A percentile compares a stretch with the other conserved stretches of the same genome.
Evolutionary conservation across 1,140 invertebrate species (phyloP).

Genomic region (Cataglyphis hispanica): DNA sequence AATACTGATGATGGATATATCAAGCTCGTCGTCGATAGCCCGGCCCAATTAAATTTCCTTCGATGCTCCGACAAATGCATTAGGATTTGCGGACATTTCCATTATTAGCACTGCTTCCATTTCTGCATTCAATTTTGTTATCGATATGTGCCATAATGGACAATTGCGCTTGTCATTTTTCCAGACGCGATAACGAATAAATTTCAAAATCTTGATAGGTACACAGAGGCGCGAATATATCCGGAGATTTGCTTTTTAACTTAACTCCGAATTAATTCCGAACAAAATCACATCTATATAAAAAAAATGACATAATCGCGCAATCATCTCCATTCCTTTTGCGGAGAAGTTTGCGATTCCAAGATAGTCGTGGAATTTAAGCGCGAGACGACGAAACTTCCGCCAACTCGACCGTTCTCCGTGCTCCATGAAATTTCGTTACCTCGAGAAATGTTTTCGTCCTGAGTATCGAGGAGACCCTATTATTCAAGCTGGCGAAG

Average conservation of each 20-base stretch:
- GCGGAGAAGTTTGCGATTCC: constrained; percentile 39
- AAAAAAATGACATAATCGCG: constrained; percentile 16
- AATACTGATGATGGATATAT: background rate
- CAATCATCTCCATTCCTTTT: constrained; percentile 8
- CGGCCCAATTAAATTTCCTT: constrained; percentile 1
- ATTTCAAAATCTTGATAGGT: background rate
- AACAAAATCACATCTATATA: background rate
- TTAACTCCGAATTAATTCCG: constrained; percentile 3
- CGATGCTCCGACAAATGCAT: constrained; percentile 3
- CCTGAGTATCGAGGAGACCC: background rate
- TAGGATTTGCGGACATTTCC: constrained; percentile 28
- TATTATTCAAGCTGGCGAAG: constrained; percentile 36
- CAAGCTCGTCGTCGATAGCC: background rate
- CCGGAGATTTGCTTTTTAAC: background rate
- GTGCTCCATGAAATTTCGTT: constrained; percentile 50
- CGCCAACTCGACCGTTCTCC: constrained; percentile 18
- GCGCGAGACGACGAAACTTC: constrained; percentile 32
- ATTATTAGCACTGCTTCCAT: constrained; percentile 13
- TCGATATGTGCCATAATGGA: constrained; percentile 3
- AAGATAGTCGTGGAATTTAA: constrained; percentile 59
- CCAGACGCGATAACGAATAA: background rate
- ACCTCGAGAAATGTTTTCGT: constrained; percentile 56
- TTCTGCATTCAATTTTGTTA: constrained; percentile 14
- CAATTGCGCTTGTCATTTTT: background rate
- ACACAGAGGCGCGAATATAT: background rate